These are phyloP conservation scores for Junco hyemalis DNA, from an alignment of 2,113 vertebrate genomes.

Conservation along the genomic window DNA sequence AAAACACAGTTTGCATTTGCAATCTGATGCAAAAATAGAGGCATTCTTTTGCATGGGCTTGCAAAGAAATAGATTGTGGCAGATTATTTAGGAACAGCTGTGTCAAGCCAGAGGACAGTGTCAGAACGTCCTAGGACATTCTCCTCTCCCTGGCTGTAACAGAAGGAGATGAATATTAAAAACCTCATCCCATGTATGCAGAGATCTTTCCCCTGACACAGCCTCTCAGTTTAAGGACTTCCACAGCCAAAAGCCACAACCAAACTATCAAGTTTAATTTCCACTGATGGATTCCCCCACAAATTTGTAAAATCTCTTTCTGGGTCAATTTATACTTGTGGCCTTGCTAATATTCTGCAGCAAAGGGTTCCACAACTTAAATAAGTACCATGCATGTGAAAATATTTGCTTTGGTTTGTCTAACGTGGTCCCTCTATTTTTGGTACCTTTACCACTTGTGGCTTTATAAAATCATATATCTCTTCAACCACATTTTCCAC, in stretches of 20 bases:
- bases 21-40: slow-evolving; percentile 3
- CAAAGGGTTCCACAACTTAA: neutral
- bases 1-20: neutral
- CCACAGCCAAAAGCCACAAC: slow-evolving; percentile 36
- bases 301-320: slow-evolving; percentile 17
- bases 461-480: neutral
- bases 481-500: neutral
- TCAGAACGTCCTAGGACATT: slow-evolving; percentile 30
- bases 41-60: neutral
- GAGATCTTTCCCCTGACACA: neutral
- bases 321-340: neutral
- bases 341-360: neutral
- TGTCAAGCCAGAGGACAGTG: slow-evolving; percentile 6
- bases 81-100: slow-evolving; percentile 9
- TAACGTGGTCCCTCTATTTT: neutral
- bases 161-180: neutral
- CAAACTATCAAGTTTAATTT: slow-evolving; percentile 5
- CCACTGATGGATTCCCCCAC: neutral
- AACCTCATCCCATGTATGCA: neutral
- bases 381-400: neutral
- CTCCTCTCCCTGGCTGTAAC: neutral
- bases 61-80: neutral
- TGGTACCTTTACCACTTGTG: neutral
- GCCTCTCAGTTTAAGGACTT: slow-evolving; percentile 3
- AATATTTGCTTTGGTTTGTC: slow-evolving; percentile 33